Percentiles rank a stretch among this genome's conserved stretches.
Conservation (phyloP, 2,888 invertebrate species). For the Pseudococcus viburni region DNA sequence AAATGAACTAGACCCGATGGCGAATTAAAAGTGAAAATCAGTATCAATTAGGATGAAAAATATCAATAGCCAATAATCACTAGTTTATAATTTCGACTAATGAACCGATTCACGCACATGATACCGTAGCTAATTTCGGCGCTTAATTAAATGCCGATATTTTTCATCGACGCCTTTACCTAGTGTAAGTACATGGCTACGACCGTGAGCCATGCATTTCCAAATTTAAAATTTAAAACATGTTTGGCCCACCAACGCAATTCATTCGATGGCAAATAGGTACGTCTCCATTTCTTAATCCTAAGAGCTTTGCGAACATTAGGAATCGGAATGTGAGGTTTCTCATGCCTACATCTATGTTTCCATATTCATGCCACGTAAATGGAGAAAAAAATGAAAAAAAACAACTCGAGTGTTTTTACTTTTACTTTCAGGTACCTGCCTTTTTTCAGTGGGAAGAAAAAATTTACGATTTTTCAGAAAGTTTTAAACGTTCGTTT, state of each 20-base stretch:
- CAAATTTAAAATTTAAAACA: slow-evolving; percentile 43
- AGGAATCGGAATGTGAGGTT: not conserved
- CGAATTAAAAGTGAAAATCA: slow-evolving; percentile 47
- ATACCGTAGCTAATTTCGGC: not conserved
- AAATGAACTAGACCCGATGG: slow-evolving; percentile 27
- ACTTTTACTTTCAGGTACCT: not conserved
- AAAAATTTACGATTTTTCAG: slow-evolving; percentile 26
- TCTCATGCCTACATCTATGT: not conserved
- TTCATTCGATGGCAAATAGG: not conserved
- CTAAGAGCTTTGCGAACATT: slow-evolving; percentile 38
- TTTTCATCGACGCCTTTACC: slow-evolving; percentile 29
- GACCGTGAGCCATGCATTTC: not conserved
- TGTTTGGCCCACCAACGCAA: slow-evolving; percentile 12
- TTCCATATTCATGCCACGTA: slow-evolving; percentile 24
- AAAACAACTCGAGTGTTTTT: slow-evolving; percentile 42
- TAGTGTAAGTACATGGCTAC: not conserved
- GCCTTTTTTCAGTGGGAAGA: not conserved
- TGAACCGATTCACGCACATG: slow-evolving; percentile 38
- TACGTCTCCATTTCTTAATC: slow-evolving; percentile 32
- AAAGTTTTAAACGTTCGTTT: not conserved
- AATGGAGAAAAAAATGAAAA: not conserved
- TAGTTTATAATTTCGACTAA: slow-evolving; percentile 45
- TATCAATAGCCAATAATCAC: slow-evolving; percentile 36
- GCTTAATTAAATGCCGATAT: slow-evolving; percentile 23
- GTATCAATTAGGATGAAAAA: slow-evolving; percentile 42